These are phyloP conservation scores for Drymodes brunneopygia DNA, from an alignment of 2,113 vertebrate species.

Conservation along the genomic window DNA sequence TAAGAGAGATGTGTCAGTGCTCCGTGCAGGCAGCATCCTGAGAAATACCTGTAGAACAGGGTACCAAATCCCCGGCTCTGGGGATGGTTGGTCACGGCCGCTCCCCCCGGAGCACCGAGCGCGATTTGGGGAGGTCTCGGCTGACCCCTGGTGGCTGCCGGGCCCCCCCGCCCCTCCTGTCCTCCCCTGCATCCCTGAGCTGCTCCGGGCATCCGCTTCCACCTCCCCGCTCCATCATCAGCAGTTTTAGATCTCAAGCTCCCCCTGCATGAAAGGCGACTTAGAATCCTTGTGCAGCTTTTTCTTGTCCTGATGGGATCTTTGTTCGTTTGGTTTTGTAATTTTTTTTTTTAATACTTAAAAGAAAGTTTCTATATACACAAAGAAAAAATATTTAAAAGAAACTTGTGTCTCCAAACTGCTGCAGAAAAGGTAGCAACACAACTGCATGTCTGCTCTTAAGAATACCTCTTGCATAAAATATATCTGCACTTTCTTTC, in stretches of 20 bases:
- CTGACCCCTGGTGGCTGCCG: constrained; percentile 53
- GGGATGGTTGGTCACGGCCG: fast-evolving
- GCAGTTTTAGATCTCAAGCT: fast-evolving
- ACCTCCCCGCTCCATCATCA: fast-evolving
- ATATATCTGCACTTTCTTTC: background rate
- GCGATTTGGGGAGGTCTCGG: background rate
- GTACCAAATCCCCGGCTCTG: fast-evolving
- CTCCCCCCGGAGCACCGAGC: fast-evolving
- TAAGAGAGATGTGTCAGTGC: fast-evolving
- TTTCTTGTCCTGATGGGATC: background rate
- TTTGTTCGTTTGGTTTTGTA: background rate
- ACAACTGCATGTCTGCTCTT: fast-evolving
- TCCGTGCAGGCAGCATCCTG: background rate
- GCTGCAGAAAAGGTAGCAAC: background rate
- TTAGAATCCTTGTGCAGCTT: background rate
- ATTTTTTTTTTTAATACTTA: background rate
- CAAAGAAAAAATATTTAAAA: background rate
- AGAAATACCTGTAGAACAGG: fast-evolving
- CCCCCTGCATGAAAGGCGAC: fast-evolving
- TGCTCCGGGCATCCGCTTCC: fast-evolving
- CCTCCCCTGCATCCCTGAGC: background rate
- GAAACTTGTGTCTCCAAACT: background rate
- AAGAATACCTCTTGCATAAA: background rate
- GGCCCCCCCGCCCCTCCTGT: background rate
- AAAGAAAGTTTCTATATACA: background rate